phyloP scores from a whole-genome alignment of 2,888 invertebrate species.

The Julus scandinavius region DNA sequence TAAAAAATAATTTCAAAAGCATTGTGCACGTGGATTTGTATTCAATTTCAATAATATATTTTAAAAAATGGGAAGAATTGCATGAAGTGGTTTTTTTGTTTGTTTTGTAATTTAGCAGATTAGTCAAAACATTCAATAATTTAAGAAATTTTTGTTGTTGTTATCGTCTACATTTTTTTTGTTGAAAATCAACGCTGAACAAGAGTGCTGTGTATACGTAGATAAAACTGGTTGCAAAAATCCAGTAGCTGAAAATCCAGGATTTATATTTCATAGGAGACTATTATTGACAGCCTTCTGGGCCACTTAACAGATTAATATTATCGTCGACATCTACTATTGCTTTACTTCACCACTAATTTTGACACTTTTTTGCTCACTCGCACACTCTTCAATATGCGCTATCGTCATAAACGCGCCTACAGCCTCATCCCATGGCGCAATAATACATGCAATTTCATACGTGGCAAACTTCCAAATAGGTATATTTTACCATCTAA shows the following conservation, averaged over 20 bases:
- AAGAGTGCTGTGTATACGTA: not conserved
- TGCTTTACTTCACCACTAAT: conserved; percentile 34
- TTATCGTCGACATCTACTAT: conserved; percentile 30
- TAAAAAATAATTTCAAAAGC: too few relatives aligned
- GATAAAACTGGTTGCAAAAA: not conserved
- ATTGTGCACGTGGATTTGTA: too few relatives aligned
- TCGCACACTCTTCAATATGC: not conserved
- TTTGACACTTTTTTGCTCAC: not conserved
- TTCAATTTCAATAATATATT: too few relatives aligned
- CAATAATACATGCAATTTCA: conserved; percentile 42
- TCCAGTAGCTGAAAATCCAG: conserved; percentile 9
- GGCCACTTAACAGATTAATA: conserved; percentile 42
- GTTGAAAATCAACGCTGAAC: not conserved
- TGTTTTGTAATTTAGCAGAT: not conserved
- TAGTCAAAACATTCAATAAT: not conserved
- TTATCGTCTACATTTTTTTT: not conserved
- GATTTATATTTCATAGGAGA: conserved; percentile 42
- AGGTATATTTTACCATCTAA: conserved; percentile 42
- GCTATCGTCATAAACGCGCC: not conserved
- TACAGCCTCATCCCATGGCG: conserved; percentile 36
- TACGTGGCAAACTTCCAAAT: conserved; percentile 42
- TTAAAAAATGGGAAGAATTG: too few relatives aligned
- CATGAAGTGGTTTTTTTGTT: not conserved
- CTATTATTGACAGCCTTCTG: conserved; percentile 39
- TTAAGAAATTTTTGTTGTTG: not conserved